phyloP scores from a whole-genome alignment of 2,797 vertebrate genomes.

The Phalanger gymnotis region DNA sequence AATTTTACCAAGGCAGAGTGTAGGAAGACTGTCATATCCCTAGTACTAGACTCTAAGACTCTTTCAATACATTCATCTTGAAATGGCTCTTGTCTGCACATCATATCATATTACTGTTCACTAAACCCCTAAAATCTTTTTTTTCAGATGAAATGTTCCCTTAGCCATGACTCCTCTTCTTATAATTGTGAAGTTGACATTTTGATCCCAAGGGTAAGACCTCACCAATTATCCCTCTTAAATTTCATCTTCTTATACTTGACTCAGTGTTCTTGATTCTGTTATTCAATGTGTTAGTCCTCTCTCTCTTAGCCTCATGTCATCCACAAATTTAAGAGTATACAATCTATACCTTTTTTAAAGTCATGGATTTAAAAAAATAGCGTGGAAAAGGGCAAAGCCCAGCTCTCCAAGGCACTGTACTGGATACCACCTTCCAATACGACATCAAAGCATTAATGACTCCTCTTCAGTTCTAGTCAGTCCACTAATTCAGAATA shows the following conservation, averaged over 20 bases:
- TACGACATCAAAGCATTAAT: neutral
- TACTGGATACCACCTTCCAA: neutral
- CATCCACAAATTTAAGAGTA: neutral
- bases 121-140: neutral
- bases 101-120: neutral
- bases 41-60: neutral
- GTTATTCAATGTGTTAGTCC: neutral
- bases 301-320: neutral
- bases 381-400: neutral
- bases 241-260: neutral
- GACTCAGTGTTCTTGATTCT: neutral
- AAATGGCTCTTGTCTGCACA: neutral
- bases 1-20: neutral
- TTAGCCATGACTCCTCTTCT: neutral
- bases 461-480: neutral
- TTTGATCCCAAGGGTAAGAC: neutral
- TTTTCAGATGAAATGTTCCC: neutral
- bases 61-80: neutral
- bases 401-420: neutral
- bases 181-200: neutral
- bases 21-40: neutral
- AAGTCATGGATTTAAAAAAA: neutral
- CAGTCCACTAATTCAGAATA: neutral
- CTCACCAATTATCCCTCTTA: neutral
- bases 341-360: neutral